Evolutionary conservation across 2,888 invertebrate genomes (phyloP), one percentile per base, ranked within the genome.

Genomic region (Meteorus colon): DNA sequence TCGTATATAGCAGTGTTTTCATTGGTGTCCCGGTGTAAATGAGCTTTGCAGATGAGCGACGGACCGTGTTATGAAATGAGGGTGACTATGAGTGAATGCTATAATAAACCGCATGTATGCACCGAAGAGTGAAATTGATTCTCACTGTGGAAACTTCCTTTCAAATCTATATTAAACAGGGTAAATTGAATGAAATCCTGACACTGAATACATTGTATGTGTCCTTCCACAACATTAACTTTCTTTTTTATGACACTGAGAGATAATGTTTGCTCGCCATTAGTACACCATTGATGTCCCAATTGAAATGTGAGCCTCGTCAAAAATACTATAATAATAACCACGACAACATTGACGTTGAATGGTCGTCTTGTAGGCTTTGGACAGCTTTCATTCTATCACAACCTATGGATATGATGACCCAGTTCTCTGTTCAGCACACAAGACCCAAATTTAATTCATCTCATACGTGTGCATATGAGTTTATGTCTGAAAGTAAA

Each of bases 401-500:
- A 62, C 55, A 73, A 81, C 83, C 88, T 88, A 88, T 87, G 86
- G 87, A 88, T 88, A 88, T 80, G 77, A 80, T 84, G 88, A 86
- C 87, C 88, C 83, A 87, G 83, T 86, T 88, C 80, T 79, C 71
- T 73, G 37, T 48, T 72, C 68, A 74, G 76, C 2, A 8, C 41
- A 41, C 4, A 41, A 12, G 12, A 41, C 12, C 12, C 8, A 41
- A 41, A 8, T 41, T 41, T 41, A 12, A 41, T 41, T 41, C 41
- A 41, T 41, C 12, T 8, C 41, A 8, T 8, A 41, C 8, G 41
- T 41, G 41, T 41, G 2, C 12, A 41, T 12, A 41, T 41, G 12
- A 2, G 8, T 2, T 12, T 12, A 12, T 34, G 34, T 34, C 34
- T 34, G 34, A 34, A 34, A 34, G 8, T 6, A 34, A 34, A 34